A percentile compares a stretch with the other conserved stretches of the same genome.
These are phyloP conservation scores for Etheostoma cragini DNA, from an alignment of 2,113 vertebrate species.

Conservation along the genomic window DNA sequence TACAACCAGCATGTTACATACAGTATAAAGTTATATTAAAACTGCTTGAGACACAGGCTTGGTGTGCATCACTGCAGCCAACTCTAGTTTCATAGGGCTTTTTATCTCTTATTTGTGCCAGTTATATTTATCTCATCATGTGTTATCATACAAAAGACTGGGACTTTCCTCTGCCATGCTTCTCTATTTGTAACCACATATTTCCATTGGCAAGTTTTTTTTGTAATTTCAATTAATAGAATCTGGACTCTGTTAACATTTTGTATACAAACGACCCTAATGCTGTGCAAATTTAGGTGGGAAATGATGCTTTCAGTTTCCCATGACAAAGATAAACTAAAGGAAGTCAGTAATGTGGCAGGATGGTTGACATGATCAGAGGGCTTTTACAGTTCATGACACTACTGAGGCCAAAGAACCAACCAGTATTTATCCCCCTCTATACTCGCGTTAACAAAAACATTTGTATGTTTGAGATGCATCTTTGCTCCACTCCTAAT, in stretches of 20 bases:
- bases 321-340: background rate
- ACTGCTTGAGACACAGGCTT: conserved; percentile 5
- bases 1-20: background rate
- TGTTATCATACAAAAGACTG: background rate
- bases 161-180: background rate
- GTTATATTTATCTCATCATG: conserved; percentile 3
- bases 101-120: conserved; percentile 25
- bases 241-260: conserved; percentile 1
- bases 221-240: conserved; percentile 11
- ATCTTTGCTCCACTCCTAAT: background rate
- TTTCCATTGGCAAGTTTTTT: background rate
- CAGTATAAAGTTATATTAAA: conserved; percentile 1
- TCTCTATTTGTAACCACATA: background rate
- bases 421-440: background rate
- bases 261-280: conserved; percentile 53
- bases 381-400: background rate
- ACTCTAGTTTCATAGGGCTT: background rate
- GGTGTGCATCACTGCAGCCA: conserved; percentile 17
- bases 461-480: background rate
- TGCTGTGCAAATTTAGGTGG: conserved; percentile 33
- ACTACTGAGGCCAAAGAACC: conserved; percentile 33
- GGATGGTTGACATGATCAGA: background rate
- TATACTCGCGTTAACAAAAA: background rate
- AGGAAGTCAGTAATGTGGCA: background rate
- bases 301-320: conserved; percentile 5